Conservation (phyloP, 1,140 invertebrate species). For the Choristoneura fumiferana region DNA sequence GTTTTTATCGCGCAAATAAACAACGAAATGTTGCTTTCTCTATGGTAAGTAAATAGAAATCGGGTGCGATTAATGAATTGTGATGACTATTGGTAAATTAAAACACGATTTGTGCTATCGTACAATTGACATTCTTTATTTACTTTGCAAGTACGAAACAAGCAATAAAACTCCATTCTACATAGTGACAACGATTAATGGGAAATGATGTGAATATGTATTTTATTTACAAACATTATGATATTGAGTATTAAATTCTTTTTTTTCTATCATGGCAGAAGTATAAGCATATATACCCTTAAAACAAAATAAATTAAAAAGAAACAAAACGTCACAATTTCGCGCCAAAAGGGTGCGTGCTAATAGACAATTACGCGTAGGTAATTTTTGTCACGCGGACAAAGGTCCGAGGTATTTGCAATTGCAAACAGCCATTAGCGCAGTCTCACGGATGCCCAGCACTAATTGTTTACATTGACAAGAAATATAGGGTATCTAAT, state of each 20-base stretch:
- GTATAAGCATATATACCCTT: not conserved
- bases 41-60: too few relatives aligned
- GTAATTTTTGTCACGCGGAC: conserved; percentile 6
- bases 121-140: conserved; percentile 1
- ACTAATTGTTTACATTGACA: conserved; percentile 49
- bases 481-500: conserved; percentile 43
- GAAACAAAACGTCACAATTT: not conserved
- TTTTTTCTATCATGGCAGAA: too few relatives aligned
- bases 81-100: not conserved
- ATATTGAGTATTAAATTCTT: too few relatives aligned
- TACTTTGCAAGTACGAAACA: not conserved
- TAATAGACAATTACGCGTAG: conserved; percentile 24
- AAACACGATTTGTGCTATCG: conserved; percentile 1
- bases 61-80: not conserved
- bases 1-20: not conserved
- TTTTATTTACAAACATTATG: too few relatives aligned
- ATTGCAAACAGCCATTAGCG: conserved; percentile 39
- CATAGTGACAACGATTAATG: too few relatives aligned
- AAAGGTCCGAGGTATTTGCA: conserved; percentile 39
- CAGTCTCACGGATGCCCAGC: conserved; percentile 41
- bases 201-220: too few relatives aligned
- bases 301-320: not conserved
- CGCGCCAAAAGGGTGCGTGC: conserved; percentile 16
- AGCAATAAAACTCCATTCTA: too few relatives aligned
- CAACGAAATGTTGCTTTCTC: not conserved